phyloP scores from a whole-genome alignment of 2,888 invertebrate genomes.

The Aquatica leii region DNA sequence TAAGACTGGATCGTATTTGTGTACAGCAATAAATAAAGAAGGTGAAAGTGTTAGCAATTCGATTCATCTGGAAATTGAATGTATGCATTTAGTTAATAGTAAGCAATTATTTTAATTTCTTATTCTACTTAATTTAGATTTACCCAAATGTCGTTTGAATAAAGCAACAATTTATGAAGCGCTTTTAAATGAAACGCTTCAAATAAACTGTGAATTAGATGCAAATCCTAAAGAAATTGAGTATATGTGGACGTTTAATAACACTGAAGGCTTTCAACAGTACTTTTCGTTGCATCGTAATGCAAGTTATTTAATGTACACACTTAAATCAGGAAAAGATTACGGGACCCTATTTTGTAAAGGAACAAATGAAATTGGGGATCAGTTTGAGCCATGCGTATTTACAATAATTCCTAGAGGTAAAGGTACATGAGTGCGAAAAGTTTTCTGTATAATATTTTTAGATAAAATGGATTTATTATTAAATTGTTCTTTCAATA shows the following conservation, averaged over 20 bases:
- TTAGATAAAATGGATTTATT: constrained; percentile 70
- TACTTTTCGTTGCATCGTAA: constrained; percentile 63
- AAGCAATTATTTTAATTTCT: background rate
- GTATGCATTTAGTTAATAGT: constrained; percentile 65
- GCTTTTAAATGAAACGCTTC: constrained; percentile 80
- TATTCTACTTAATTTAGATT: constrained; percentile 67
- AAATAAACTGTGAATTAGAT: constrained; percentile 83
- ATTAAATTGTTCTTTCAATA: constrained; percentile 77
- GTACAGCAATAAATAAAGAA: constrained; percentile 86
- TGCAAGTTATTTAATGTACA: constrained; percentile 76
- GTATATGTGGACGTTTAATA: constrained; percentile 91
- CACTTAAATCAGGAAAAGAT: constrained; percentile 77
- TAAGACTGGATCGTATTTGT: constrained; percentile 83
- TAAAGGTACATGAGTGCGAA: constrained; percentile 53
- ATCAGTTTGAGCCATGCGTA: constrained; percentile 76
- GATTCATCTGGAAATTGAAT: constrained; percentile 83
- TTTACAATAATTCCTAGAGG: constrained; percentile 79
- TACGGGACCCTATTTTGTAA: constrained; percentile 80
- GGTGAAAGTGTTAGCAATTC: constrained; percentile 89
- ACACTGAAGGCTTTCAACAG: constrained; percentile 81
- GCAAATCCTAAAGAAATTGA: constrained; percentile 82
- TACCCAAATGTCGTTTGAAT: constrained; percentile 79
- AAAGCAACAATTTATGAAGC: constrained; percentile 84
- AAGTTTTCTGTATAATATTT: background rate
- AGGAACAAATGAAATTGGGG: constrained; percentile 75